phyloP scores from a whole-genome alignment of 1,140 invertebrate genomes.

The Apis florea region DNA sequence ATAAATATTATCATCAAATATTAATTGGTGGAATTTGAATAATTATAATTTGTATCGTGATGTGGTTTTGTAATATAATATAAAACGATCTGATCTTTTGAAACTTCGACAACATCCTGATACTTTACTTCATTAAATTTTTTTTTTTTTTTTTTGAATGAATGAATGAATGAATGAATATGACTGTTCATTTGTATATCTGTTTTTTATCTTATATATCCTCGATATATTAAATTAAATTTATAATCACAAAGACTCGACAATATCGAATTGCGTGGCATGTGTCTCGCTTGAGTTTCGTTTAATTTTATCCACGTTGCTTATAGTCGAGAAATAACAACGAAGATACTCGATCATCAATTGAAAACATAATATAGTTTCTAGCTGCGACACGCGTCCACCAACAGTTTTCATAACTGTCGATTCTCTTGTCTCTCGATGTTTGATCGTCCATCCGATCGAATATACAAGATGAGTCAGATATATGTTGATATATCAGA shows the following conservation, averaged over 20 bases:
- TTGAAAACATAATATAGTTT: background rate
- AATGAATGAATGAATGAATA: background rate
- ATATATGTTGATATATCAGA: too few species aligned
- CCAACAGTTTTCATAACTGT: slow-evolving; percentile 7
- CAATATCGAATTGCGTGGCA: background rate
- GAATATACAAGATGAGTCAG: too few species aligned
- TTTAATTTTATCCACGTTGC: background rate
- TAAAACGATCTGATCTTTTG: background rate
- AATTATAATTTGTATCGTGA: background rate
- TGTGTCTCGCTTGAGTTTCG: background rate
- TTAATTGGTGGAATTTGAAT: background rate
- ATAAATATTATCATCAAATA: too few species aligned
- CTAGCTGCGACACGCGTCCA: background rate
- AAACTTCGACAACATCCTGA: background rate
- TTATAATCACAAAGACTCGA: background rate
- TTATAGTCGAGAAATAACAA: background rate
- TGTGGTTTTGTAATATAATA: background rate
- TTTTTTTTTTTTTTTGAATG: background rate
- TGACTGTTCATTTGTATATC: background rate
- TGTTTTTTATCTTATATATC: background rate
- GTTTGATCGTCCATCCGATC: background rate
- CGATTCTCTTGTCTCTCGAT: background rate
- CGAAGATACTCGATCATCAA: background rate
- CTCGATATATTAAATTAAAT: background rate
- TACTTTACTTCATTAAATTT: too few species aligned